Percentiles rank a stretch among this genome's conserved stretches.
These are phyloP conservation scores for Eumeta japonica DNA, from an alignment of 1,140 invertebrate species.

Conservation along the genomic window DNA sequence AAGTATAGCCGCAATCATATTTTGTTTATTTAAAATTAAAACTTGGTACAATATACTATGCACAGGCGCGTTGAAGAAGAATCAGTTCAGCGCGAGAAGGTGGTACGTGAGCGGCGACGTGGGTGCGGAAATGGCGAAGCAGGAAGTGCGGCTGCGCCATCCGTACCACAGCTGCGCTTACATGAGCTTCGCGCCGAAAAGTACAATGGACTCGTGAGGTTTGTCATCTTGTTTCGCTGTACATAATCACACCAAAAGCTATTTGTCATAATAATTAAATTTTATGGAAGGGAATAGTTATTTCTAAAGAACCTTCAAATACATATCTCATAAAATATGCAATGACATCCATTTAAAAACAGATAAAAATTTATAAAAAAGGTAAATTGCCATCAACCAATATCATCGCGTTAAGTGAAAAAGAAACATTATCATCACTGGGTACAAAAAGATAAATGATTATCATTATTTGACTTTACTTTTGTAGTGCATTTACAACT, in stretches of 20 bases:
- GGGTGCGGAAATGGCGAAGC: slow-evolving; percentile 25
- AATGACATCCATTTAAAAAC: too few relatives aligned
- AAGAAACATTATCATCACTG: too few relatives aligned
- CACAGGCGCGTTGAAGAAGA: slow-evolving; percentile 78
- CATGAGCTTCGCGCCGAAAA: slow-evolving; percentile 94
- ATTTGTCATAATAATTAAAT: too few relatives aligned
- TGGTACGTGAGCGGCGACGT: slow-evolving; percentile 45
- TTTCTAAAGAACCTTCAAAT: too few relatives aligned
- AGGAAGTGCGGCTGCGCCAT: slow-evolving; percentile 21
- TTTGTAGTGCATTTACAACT: too few relatives aligned
- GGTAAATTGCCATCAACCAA: too few relatives aligned
- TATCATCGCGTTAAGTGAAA: too few relatives aligned
- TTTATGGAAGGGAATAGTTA: too few relatives aligned
- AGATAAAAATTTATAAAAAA: too few relatives aligned
- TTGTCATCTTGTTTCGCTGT: slow-evolving; percentile 3
- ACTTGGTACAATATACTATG: neutral
- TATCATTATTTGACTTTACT: too few relatives aligned
- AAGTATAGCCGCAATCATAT: neutral
- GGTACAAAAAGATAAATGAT: too few relatives aligned
- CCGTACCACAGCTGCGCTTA: slow-evolving; percentile 66
- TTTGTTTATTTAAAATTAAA: slow-evolving; percentile 1
- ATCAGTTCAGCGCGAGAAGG: slow-evolving; percentile 66
- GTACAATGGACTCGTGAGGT: slow-evolving; percentile 89
- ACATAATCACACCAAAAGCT: neutral
- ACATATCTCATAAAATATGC: too few relatives aligned